Base-by-base conservation (phyloP, 2,888 invertebrate genomes). In the Chloroclystis v-ata region DNA sequence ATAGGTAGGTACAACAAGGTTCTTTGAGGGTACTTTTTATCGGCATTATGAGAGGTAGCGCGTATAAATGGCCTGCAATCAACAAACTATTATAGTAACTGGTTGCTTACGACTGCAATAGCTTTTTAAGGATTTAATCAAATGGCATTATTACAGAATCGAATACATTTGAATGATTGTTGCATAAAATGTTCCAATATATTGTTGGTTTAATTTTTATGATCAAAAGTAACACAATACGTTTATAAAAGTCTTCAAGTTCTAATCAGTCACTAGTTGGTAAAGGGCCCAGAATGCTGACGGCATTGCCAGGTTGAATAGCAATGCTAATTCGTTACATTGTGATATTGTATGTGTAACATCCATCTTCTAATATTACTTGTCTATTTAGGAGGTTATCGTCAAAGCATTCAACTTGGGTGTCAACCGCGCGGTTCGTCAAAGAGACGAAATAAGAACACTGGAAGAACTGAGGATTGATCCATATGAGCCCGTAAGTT, bases 401-500 rank as follows among this genome's bases (percentile, higher is more conserved):
- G 52, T 72, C 0, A 78, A 70, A 37, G 66, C 60, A 28, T 82
- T 73, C 47, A 75, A 82, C 0, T 12, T 58, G 10, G 72, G 78
- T 10, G 40, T 87, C 6, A 86, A 88, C 50, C 69, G 82, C 1
- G 60, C 72, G 0, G 79, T 88, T 9, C 70, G 82, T 0, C 80
- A 81, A 49, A 63, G 63, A 0, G 78, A 87, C 5, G 87, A 88
- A 37, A 9, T 75, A 1, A 75, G 75, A 9, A 72, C 60, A 16
- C 13, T 84, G 1, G 75, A 75, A 0, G 50, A 49, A 0, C 35
- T 83, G 0, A 43, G 64, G 0, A 69, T 88, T 1, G 85, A 86
- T 2, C 16, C 63, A 0, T 83, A 65, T 35, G 82, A 84, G 20
- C 92, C 97, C 67, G 97, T 97, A 81, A 90, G 92, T 66, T n/a